Evolutionary conservation across 2,888 invertebrate genomes (phyloP), one percentile per base, ranked within the genome.

Genomic region (Petrolisthes manimaculis): DNA sequence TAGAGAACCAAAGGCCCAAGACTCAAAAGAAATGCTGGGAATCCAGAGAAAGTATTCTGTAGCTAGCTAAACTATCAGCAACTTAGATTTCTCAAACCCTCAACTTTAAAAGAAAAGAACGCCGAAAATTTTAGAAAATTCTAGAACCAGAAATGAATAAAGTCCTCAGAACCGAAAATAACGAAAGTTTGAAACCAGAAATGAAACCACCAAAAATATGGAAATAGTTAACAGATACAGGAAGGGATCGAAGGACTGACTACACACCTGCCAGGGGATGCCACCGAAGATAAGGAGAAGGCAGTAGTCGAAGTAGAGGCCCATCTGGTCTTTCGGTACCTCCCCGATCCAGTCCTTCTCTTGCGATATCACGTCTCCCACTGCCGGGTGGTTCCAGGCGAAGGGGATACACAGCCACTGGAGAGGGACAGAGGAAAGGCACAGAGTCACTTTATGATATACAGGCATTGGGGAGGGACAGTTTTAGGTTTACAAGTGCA

Each of bases 241-340:
- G 18, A 51, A 54, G 21, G 14, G 21, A 51, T 56, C 3, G 0
- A 6, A 24, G n/a, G n/a, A 55, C 79, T 56, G 55, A 5, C 5
- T 18, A 83, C 85, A 5, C 79, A 96, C 96, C 95, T 98, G 97
- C 98, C 99, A 99, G 0, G 99, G 99, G 92, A 99, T 98, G 77
- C 99, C 99, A n/a, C 99, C 99, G 92, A 99, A 98, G 82, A 98
- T 94, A 88, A 99, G 94, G 92, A 99, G 94, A 92, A 99, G 94
- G 9, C 97, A 97, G 92, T 97, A 96, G 94, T 99, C 99, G 84
- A 97, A 92, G 93, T 98, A 99, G 92, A 94, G 96, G 94, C 96
- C 96, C 92, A 86, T 67, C 24, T 89, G 86, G 18, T 86, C 69
- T 37, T 51, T 93, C 12, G 87, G 85, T 77, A 95, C 93, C 67